phyloP scores from a whole-genome alignment of 2,797 vertebrate species.

The Australoheros facetus region DNA sequence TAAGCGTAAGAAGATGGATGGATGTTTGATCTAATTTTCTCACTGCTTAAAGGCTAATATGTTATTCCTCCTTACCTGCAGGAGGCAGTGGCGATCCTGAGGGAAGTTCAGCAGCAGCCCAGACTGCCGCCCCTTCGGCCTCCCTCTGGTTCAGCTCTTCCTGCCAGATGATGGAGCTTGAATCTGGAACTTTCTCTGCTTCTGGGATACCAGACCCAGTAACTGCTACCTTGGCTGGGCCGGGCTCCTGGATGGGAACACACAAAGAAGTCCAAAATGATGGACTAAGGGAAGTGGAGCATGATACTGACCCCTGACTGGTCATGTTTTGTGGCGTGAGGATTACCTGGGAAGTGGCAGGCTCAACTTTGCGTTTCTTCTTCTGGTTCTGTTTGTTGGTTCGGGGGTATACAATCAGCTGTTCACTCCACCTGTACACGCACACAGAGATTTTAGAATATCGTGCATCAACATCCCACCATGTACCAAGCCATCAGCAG shows the following conservation, averaged over 20 bases:
- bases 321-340: too few species aligned
- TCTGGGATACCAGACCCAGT: slow-evolving; percentile 84
- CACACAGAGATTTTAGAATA: not conserved
- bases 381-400: slow-evolving; percentile 90
- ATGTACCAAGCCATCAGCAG: not conserved
- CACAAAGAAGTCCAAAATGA: not conserved
- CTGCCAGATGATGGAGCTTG: slow-evolving; percentile 86
- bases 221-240: slow-evolving; percentile 85
- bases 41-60: not conserved
- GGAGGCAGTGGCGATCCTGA: slow-evolving; percentile 67
- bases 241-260: slow-evolving; percentile 75
- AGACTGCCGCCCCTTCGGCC: slow-evolving; percentile 74
- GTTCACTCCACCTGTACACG: slow-evolving; percentile 82
- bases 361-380: slow-evolving; percentile 87
- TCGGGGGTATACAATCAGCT: slow-evolving; percentile 83
- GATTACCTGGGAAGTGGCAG: slow-evolving; percentile 81
- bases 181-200: slow-evolving; percentile 82
- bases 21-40: not conserved
- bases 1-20: too few species aligned
- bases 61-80: slow-evolving; percentile 66
- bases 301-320: not conserved
- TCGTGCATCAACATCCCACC: not conserved
- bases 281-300: not conserved
- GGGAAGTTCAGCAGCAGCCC: slow-evolving; percentile 75
- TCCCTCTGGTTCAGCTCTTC: slow-evolving; percentile 85